Evolutionary conservation across 1,140 invertebrate genomes (phyloP).

Genomic region (Ceratitis capitata): DNA sequence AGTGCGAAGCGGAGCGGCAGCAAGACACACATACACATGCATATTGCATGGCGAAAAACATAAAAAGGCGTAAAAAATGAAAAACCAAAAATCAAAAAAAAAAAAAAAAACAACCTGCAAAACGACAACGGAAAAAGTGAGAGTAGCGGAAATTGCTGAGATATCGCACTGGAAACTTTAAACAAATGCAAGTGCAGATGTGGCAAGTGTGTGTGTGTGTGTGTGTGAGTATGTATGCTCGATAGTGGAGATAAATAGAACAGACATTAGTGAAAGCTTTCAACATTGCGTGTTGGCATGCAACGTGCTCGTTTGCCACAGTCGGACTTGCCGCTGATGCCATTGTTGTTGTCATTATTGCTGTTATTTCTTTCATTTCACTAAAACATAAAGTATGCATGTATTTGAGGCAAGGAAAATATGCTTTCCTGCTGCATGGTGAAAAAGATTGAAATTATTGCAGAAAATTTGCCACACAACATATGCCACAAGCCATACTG

Average conservation of each 20-base stretch:
- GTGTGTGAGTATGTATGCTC: neutral
- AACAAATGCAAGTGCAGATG: neutral
- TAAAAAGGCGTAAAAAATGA: too few relatives aligned
- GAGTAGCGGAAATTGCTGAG: neutral
- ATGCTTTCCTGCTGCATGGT: neutral
- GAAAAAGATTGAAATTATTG: slow-evolving; percentile 24
- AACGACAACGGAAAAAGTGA: neutral
- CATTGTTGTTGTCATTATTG: neutral
- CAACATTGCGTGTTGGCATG: slow-evolving; percentile 35
- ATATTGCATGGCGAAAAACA: neutral
- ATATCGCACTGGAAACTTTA: neutral
- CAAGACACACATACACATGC: neutral
- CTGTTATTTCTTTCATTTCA: neutral
- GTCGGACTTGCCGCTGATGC: neutral
- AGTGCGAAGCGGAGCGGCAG: neutral
- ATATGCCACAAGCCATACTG: neutral
- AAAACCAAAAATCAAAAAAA: too few relatives aligned
- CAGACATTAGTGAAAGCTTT: slow-evolving; percentile 34
- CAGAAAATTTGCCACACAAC: neutral
- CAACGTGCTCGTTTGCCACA: slow-evolving; percentile 29
- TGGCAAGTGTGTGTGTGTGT: neutral
- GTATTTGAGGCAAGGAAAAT: neutral
- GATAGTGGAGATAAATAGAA: slow-evolving; percentile 8
- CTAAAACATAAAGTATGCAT: neutral
- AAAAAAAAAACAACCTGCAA: too few relatives aligned